These are phyloP conservation scores for Erebia aethiops DNA, from an alignment of 2,888 invertebrate genomes.

Conservation along the genomic window DNA sequence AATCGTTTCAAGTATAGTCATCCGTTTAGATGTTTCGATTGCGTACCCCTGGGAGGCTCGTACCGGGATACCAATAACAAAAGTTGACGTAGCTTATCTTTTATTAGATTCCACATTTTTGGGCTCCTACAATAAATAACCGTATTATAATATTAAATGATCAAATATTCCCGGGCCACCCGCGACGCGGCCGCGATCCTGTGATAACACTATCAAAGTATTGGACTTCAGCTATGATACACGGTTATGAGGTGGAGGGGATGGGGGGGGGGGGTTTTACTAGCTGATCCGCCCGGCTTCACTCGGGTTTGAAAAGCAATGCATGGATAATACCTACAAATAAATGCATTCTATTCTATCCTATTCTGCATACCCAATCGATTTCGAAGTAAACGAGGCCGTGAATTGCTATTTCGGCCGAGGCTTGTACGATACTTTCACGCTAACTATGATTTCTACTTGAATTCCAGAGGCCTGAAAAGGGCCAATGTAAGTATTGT, in stretches of 20 bases:
- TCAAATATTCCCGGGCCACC: conserved; percentile 28
- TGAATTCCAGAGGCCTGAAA: too few relatives aligned
- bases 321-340: too few relatives aligned
- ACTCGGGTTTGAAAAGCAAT: not conserved
- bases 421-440: too few relatives aligned
- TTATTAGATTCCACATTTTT: conserved; percentile 26
- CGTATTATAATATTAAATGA: conserved; percentile 21
- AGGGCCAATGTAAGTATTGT: too few relatives aligned
- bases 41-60: not conserved
- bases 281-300: not conserved
- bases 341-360: too few relatives aligned
- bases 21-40: not conserved
- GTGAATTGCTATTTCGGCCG: too few relatives aligned
- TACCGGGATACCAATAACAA: conserved; percentile 5
- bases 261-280: not conserved
- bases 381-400: too few relatives aligned
- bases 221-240: not conserved
- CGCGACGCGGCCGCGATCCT: conserved; percentile 6
- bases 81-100: conserved; percentile 21
- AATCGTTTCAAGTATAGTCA: not conserved
- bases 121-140: conserved; percentile 30
- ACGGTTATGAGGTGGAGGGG: not conserved
- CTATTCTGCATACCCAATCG: too few relatives aligned
- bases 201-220: conserved; percentile 1
- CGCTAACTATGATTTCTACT: too few relatives aligned